phyloP scores from a whole-genome alignment of 2,797 vertebrate genomes.

The Tamandua tetradactyla region DNA sequence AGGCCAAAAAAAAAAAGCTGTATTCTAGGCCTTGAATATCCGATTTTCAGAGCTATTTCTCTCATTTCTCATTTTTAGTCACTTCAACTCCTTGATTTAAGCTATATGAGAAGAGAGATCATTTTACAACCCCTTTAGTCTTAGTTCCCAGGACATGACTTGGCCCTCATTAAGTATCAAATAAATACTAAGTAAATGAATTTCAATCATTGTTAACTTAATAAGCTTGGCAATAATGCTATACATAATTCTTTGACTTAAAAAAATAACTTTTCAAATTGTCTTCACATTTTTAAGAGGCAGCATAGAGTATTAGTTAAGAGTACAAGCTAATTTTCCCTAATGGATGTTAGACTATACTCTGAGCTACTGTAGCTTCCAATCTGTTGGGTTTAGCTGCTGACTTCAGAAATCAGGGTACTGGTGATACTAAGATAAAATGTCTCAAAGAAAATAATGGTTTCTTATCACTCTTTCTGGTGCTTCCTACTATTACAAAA shows the following conservation, averaged over 20 bases:
- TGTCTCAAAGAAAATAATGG: neutral
- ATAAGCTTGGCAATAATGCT: neutral
- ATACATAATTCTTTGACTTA: neutral
- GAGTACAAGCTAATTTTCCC: neutral
- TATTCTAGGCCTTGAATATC: neutral
- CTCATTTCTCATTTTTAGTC: neutral
- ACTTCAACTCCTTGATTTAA: neutral
- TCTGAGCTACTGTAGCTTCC: neutral
- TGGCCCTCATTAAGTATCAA: neutral
- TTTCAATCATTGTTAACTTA: conserved; percentile 9
- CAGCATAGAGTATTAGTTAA: neutral
- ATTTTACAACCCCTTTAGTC: neutral
- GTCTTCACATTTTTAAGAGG: neutral
- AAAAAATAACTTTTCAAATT: conserved; percentile 38
- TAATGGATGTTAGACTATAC: neutral
- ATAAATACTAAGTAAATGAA: neutral
- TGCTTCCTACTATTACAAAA: neutral
- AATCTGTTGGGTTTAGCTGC: neutral
- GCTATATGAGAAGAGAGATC: neutral
- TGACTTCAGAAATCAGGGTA: neutral
- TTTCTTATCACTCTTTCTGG: neutral
- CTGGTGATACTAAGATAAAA: neutral
- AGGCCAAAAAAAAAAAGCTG: neutral
- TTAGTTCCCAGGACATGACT: neutral
- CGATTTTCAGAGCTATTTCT: neutral